These are phyloP conservation scores for Cardiocondyla obscurior DNA, from an alignment of 1,140 invertebrate genomes.

Conservation along the genomic window DNA sequence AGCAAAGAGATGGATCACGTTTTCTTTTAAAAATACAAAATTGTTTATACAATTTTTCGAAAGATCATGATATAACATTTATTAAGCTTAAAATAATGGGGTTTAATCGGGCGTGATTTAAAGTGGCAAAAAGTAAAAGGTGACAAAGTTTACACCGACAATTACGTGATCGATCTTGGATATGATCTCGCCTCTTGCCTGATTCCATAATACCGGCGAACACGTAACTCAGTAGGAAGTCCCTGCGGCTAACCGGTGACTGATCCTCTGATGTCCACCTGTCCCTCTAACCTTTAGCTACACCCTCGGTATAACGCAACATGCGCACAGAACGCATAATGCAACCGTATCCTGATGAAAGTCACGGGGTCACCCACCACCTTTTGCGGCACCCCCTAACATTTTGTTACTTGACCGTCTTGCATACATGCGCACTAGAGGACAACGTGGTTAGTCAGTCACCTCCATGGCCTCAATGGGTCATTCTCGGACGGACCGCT, in stretches of 20 bases:
- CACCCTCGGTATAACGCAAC: constrained; percentile 32
- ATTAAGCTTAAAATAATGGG: background rate
- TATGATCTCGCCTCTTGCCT: background rate
- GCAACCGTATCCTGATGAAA: constrained; percentile 22
- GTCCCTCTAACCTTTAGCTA: constrained; percentile 48
- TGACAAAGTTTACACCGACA: constrained; percentile 12
- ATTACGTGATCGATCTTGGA: constrained; percentile 20
- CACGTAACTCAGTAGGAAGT: constrained; percentile 13
- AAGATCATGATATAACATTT: background rate
- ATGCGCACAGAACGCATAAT: constrained; percentile 26
- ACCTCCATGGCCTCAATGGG: background rate
- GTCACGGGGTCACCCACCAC: constrained; percentile 47
- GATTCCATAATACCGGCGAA: constrained; percentile 19
- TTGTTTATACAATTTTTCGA: background rate
- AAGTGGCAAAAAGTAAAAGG: background rate
- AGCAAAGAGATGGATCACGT: background rate
- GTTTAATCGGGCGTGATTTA: background rate
- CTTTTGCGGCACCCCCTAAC: constrained; percentile 14
- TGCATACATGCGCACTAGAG: constrained; percentile 43
- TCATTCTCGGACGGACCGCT: constrained; percentile 39
- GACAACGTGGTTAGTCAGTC: constrained; percentile 34
- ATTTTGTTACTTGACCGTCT: constrained; percentile 47
- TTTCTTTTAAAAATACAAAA: background rate
- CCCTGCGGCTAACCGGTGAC: background rate
- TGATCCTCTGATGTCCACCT: background rate